Conservation (phyloP, 2,797 vertebrate species). For the Salmo trutta region DNA sequence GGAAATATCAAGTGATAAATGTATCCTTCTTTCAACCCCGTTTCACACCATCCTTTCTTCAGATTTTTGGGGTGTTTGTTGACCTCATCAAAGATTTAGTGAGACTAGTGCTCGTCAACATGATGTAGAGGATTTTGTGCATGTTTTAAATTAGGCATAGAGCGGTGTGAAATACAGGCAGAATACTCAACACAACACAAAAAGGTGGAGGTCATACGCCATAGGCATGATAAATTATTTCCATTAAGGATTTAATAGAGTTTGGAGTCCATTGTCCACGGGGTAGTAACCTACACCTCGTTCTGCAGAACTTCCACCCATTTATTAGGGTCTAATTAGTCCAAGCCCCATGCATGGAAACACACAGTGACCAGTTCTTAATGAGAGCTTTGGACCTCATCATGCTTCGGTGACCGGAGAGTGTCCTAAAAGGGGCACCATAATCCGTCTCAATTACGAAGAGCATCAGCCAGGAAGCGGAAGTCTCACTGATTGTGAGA, state of each 20-base stretch:
- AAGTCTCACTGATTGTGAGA: conserved; percentile 26
- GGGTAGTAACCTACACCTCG: conserved; percentile 40
- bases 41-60: conserved; percentile 27
- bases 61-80: conserved; percentile 41
- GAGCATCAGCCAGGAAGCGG: conserved; percentile 50
- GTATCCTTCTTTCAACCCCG: conserved; percentile 7
- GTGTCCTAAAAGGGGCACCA: conserved; percentile 46
- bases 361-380: conserved; percentile 54
- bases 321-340: conserved; percentile 68
- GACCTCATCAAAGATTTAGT: conserved; percentile 46
- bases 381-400: conserved; percentile 54
- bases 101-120: conserved; percentile 51
- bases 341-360: conserved; percentile 60
- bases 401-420: conserved; percentile 39
- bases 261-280: conserved; percentile 58
- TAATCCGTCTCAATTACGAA: conserved; percentile 69
- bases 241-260: conserved; percentile 71
- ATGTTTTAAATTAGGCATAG: conserved; percentile 37
- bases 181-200: conserved; percentile 60
- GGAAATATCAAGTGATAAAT: conserved; percentile 27
- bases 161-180: conserved; percentile 43
- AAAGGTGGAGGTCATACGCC: conserved; percentile 69
- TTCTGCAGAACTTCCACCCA: conserved; percentile 52
- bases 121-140: conserved; percentile 48
- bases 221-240: conserved; percentile 73